Conservation (phyloP, 2,888 invertebrate genomes). For the Catocala fraxini region DNA sequence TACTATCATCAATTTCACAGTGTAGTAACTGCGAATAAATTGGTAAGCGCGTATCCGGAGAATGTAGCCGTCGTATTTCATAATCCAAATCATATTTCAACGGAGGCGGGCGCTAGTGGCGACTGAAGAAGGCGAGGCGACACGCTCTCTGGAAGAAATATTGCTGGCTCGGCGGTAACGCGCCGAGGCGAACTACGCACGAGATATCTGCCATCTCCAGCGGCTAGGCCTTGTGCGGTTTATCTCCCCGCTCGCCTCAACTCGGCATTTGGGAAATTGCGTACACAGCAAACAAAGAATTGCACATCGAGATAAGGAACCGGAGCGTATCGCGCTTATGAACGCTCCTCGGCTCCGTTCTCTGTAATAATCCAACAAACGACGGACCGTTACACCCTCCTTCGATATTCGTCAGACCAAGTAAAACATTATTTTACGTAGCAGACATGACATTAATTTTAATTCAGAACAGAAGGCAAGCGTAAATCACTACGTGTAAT, state of each 20-base stretch:
- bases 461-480: constrained; percentile 28
- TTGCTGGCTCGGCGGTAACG: constrained; percentile 49
- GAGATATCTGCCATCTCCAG: constrained; percentile 77
- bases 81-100: constrained; percentile 75
- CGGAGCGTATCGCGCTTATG: constrained; percentile 69
- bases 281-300: constrained; percentile 83
- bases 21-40: constrained; percentile 58
- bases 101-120: constrained; percentile 54
- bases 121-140: constrained; percentile 56
- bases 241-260: constrained; percentile 68
- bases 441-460: constrained; percentile 26
- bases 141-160: constrained; percentile 63
- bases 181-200: constrained; percentile 51
- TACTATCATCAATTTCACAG: constrained; percentile 56
- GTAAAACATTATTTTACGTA: constrained; percentile 18
- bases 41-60: constrained; percentile 59
- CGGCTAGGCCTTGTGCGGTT: constrained; percentile 66
- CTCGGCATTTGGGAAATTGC: constrained; percentile 79
- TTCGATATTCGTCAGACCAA: constrained; percentile 31
- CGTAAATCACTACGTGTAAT: constrained; percentile 25
- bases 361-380: constrained; percentile 49
- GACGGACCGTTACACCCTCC: constrained; percentile 40
- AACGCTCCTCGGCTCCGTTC: constrained; percentile 48
- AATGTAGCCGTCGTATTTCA: constrained; percentile 69
- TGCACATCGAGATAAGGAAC: constrained; percentile 75